A percentile compares a stretch with the other conserved stretches of the same genome.
phyloP scores from a whole-genome alignment of 2,888 invertebrate genomes.

The Athalia cordata region DNA sequence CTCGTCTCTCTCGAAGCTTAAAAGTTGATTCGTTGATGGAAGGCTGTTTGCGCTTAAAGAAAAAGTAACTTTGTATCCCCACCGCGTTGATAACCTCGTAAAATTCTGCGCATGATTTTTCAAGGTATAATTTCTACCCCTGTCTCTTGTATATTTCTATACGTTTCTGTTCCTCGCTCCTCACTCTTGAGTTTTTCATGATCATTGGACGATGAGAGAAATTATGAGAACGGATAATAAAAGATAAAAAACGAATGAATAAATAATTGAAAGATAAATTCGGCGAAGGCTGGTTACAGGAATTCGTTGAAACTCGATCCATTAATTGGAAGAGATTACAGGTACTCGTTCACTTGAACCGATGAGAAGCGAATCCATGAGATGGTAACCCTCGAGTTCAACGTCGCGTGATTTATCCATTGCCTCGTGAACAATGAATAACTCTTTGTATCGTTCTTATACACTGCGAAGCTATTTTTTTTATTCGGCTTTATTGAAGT shows the following conservation, averaged over 20 bases:
- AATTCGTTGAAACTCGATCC: slow-evolving; percentile 10
- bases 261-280: not conserved
- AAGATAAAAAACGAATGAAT: not conserved
- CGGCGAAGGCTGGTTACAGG: not conserved
- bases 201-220: not conserved
- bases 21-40: slow-evolving; percentile 39
- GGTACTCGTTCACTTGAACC: slow-evolving; percentile 7
- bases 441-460: slow-evolving; percentile 34
- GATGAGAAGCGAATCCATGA: not conserved
- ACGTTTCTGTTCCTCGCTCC: slow-evolving; percentile 6
- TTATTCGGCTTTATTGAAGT: slow-evolving; percentile 15
- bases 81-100: slow-evolving; percentile 32
- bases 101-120: slow-evolving; percentile 42
- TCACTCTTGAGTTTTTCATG: slow-evolving; percentile 29
- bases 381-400: slow-evolving; percentile 6
- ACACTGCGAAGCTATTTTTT: slow-evolving; percentile 16
- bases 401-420: slow-evolving; percentile 26
- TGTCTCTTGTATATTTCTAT: not conserved
- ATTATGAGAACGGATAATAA: not conserved
- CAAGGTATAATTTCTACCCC: slow-evolving; percentile 26
- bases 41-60: slow-evolving; percentile 37
- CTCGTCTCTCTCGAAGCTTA: slow-evolving; percentile 8
- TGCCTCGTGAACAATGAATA: slow-evolving; percentile 25
- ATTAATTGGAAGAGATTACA: slow-evolving; percentile 35
- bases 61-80: slow-evolving; percentile 17